Evolutionary conservation across 1,140 invertebrate species (phyloP).

Genomic region (Temnothorax nylanderi): DNA sequence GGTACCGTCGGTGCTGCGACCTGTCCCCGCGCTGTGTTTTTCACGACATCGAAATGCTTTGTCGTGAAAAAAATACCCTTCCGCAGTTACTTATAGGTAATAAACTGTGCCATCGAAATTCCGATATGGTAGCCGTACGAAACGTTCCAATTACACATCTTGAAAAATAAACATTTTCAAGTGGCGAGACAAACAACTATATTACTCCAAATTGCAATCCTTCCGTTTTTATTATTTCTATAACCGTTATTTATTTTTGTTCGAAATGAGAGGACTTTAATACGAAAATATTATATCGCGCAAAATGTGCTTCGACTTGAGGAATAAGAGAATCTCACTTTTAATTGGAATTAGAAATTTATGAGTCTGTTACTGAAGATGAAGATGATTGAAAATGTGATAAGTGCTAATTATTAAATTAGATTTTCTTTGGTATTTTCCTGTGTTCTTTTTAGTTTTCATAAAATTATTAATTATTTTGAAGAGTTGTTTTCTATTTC

Average conservation of each 20-base stretch:
- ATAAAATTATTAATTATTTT: neutral
- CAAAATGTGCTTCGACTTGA: neutral
- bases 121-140: neutral
- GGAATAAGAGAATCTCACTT: neutral
- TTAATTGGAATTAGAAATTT: neutral
- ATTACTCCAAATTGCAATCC: neutral
- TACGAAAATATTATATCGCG: neutral
- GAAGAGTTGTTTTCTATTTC: neutral
- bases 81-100: neutral
- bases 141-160: neutral
- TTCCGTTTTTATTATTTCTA: conserved; percentile 3
- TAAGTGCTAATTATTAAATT: neutral
- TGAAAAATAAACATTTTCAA: conserved; percentile 9
- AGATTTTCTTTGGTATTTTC: neutral
- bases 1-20: neutral
- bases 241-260: neutral
- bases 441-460: neutral
- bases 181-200: neutral
- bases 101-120: conserved; percentile 15
- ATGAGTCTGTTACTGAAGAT: neutral
- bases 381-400: neutral
- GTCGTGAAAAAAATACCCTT: conserved; percentile 2
- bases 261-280: neutral
- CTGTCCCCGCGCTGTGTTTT: too few species aligned
- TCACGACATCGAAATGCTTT: conserved; percentile 30